Conservation (phyloP, 2,888 invertebrate species). For the Cyclophora albipunctata region DNA sequence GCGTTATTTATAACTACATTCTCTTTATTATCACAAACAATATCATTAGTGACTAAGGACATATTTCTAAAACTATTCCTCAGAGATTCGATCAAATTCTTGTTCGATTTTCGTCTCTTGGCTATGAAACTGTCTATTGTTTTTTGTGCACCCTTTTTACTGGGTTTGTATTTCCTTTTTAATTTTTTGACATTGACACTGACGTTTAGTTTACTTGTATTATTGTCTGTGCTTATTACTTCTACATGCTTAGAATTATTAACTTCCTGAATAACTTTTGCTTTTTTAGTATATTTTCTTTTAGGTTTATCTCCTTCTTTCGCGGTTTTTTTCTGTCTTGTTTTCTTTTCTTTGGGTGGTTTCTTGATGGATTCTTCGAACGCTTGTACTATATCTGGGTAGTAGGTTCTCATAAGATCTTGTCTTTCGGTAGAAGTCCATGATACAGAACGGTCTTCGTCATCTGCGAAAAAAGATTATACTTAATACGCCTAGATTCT, state of each 20-base stretch:
- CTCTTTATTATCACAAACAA: conserved; percentile 8
- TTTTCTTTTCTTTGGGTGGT: conserved; percentile 61
- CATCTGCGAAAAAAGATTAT: conserved; percentile 29
- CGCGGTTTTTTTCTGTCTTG: conserved; percentile 32
- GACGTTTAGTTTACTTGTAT: conserved; percentile 44
- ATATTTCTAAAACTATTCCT: conserved; percentile 39
- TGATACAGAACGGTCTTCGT: conserved; percentile 65
- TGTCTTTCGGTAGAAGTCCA: conserved; percentile 83
- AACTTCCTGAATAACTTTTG: conserved; percentile 27
- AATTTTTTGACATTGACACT: conserved; percentile 55
- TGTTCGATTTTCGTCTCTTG: conserved; percentile 40
- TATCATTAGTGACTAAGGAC: conserved; percentile 25
- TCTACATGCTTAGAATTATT: conserved; percentile 33
- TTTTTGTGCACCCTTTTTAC: conserved; percentile 44
- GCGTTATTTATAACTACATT: conserved; percentile 29
- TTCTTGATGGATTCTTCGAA: conserved; percentile 76
- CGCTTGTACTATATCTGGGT: conserved; percentile 76
- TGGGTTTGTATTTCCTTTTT: conserved; percentile 53
- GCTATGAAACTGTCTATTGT: conserved; percentile 57
- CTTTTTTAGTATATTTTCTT: conserved; percentile 54
- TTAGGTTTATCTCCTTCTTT: conserved; percentile 48
- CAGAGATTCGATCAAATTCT: conserved; percentile 29
- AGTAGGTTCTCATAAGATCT: conserved; percentile 75
- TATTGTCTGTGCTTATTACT: conserved; percentile 21
- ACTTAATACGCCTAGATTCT: neutral